Evolutionary conservation across 2,888 invertebrate species (phyloP), one percentile per base, ranked within the genome.

Genomic region (Trimorus sp.): DNA sequence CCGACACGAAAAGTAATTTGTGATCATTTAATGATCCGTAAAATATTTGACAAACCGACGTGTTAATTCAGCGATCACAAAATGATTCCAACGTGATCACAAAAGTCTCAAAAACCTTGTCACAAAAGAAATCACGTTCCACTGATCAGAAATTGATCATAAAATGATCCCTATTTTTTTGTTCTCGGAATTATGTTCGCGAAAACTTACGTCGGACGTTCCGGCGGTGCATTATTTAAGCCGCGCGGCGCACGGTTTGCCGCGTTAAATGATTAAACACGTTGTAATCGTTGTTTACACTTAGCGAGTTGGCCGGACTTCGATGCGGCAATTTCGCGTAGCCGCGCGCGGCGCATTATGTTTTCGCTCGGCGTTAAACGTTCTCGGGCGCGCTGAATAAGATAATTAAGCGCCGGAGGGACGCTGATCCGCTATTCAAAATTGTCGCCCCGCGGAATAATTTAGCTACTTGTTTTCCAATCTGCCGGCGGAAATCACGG

Each of bases 401-500:
- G 83, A 83, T 81, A 83, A 83, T 83, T 83, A 83, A 83, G 79
- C 77, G 65, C 65, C 36, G 62, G 80, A 58, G 60, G 63, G 75
- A 76, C 53, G 79, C 77, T 79, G 83, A 83, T 83, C 79, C 74
- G 79, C 79, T 77, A 83, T 83, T 79, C 83, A 79, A 66, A 79
- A 79, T 80, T 80, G 75, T 77, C 77, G 78, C 73, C 54, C 79
- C 65, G 78, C 68, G 76, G 80, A 77, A 83, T 83, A 83, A 83
- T 83, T 83, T 77, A 77, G 80, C 80, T 63, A 80, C 77, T 83
- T 83, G 83, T 83, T 80, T 80, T 77, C 74, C 83, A 77, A 83
- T 80, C 78, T 70, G 54, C 42, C 38, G 12, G 15, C 65, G 37
- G 54, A 69, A 68, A 76, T 81, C 81, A 51, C 73, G 36, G 59